These are phyloP conservation scores for Heterodera filipjevi DNA, from an alignment of 2,888 invertebrate species.

Conservation along the genomic window DNA sequence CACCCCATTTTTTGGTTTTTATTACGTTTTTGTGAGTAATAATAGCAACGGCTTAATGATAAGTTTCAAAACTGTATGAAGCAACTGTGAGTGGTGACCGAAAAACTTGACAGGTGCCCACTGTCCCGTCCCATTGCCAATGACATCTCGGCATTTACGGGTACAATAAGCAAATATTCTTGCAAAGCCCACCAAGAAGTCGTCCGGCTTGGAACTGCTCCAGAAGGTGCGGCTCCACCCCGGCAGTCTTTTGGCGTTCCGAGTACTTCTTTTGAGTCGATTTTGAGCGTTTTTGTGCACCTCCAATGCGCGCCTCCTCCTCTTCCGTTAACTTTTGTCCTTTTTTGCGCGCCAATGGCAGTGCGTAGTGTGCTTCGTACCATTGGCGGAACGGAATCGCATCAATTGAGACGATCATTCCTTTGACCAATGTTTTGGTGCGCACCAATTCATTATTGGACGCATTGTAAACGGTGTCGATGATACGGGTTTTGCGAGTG, in stretches of 20 bases:
- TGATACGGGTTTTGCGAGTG: constrained; percentile 93
- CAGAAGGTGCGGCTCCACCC: constrained; percentile 88
- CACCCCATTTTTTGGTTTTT: no score
- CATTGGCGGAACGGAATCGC: constrained; percentile 98
- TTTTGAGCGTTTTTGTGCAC: constrained; percentile 46
- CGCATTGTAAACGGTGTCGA: constrained; percentile 99
- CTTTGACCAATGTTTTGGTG: constrained; percentile 98
- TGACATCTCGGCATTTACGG: no score
- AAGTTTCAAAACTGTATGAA: no score
- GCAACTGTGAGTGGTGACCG: no score
- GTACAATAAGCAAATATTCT: constrained; percentile 7
- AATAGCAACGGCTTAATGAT: no score
- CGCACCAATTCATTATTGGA: constrained; percentile 99
- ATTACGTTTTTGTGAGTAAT: no score
- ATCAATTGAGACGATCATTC: constrained; percentile 81
- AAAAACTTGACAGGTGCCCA: constrained; percentile 29
- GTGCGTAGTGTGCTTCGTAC: constrained; percentile 95
- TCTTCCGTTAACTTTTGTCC: constrained; percentile 77
- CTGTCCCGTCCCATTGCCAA: no score
- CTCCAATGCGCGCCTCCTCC: constrained; percentile 87
- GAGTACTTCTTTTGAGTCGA: constrained; percentile 90
- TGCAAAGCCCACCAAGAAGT: constrained; percentile 77
- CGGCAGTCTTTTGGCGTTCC: constrained; percentile 85
- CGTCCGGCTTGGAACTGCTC: constrained; percentile 97
- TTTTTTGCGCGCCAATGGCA: constrained; percentile 95